A percentile compares a stretch with the other conserved stretches of the same genome.
Conservation (phyloP, 1,140 invertebrate species). For the Tenebrio molitor region DNA sequence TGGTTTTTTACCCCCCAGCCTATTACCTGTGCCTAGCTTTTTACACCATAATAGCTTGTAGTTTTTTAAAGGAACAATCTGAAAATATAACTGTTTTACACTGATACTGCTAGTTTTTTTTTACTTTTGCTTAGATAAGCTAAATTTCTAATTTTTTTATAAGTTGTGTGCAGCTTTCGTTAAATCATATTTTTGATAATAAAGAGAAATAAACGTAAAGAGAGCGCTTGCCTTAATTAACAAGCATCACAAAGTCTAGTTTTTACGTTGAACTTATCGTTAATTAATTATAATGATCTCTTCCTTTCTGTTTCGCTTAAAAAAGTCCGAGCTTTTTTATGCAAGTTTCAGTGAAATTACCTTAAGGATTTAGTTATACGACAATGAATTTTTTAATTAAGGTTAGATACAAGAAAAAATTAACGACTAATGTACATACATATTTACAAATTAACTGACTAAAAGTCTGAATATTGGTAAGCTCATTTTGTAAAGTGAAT, state of each 20-base stretch:
- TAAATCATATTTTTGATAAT: constrained; percentile 31
- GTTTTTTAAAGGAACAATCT: constrained; percentile 47
- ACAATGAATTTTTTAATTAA: constrained; percentile 30
- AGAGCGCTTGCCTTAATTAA: constrained; percentile 46
- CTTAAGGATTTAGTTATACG: constrained; percentile 26
- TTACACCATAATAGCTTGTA: constrained; percentile 53
- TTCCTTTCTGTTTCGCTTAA: constrained; percentile 31
- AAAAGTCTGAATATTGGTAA: constrained; percentile 62
- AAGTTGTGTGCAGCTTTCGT: constrained; percentile 33
- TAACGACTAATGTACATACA: constrained; percentile 40
- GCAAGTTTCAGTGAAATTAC: constrained; percentile 36
- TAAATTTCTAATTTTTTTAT: constrained; percentile 19
- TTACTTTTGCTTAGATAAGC: constrained; percentile 32
- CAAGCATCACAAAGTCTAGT: constrained; percentile 44
- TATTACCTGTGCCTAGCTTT: constrained; percentile 59
- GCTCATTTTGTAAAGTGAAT: constrained; percentile 55
- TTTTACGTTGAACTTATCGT: constrained; percentile 44
- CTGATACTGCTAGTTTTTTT: constrained; percentile 44
- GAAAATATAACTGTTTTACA: constrained; percentile 45
- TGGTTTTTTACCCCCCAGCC: constrained; percentile 51
- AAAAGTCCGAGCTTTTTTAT: constrained; percentile 43
- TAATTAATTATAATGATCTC: constrained; percentile 34
- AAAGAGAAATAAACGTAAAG: constrained; percentile 22
- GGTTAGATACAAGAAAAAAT: constrained; percentile 33
- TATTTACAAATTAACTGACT: constrained; percentile 51